Evolutionary conservation across 1,140 invertebrate species (phyloP).

Genomic region (Brachionus angularis): DNA sequence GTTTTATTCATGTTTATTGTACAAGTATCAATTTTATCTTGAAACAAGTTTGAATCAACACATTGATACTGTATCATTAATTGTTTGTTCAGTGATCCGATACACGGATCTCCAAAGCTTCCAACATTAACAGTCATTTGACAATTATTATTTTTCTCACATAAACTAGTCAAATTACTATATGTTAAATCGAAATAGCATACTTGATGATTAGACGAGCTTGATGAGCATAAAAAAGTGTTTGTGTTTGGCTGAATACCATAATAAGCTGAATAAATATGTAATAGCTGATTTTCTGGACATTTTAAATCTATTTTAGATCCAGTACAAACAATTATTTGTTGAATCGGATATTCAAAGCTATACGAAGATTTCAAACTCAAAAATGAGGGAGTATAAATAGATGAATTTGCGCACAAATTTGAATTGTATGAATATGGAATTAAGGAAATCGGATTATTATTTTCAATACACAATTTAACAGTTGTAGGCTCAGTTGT

Average conservation of each 20-base stretch:
- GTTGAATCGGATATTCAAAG: constrained; percentile 36
- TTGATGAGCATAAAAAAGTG: neutral
- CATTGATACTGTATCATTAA: constrained; percentile 35
- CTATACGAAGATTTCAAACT: neutral
- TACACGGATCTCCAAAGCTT: constrained; percentile 40
- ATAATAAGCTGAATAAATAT: constrained; percentile 25
- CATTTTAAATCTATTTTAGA: constrained; percentile 27
- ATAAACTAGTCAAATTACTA: constrained; percentile 19
- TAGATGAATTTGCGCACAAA: constrained; percentile 2
- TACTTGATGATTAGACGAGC: constrained; percentile 17
- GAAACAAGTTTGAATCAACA: neutral
- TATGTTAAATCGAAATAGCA: constrained; percentile 39
- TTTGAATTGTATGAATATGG: constrained; percentile 2
- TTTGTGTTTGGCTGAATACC: constrained; percentile 34
- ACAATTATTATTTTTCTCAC: constrained; percentile 15
- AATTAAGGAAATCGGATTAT: constrained; percentile 2
- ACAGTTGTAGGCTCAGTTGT: neutral
- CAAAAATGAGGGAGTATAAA: constrained; percentile 36
- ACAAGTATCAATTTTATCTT: neutral
- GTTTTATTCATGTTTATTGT: constrained; percentile 10
- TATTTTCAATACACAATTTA: neutral
- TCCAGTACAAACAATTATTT: constrained; percentile 29
- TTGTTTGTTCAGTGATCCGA: constrained; percentile 32
- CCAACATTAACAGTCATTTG: constrained; percentile 14
- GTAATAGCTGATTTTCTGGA: constrained; percentile 7